phyloP scores from a whole-genome alignment of 1,140 invertebrate species.

The Chironomus striatipennis region DNA sequence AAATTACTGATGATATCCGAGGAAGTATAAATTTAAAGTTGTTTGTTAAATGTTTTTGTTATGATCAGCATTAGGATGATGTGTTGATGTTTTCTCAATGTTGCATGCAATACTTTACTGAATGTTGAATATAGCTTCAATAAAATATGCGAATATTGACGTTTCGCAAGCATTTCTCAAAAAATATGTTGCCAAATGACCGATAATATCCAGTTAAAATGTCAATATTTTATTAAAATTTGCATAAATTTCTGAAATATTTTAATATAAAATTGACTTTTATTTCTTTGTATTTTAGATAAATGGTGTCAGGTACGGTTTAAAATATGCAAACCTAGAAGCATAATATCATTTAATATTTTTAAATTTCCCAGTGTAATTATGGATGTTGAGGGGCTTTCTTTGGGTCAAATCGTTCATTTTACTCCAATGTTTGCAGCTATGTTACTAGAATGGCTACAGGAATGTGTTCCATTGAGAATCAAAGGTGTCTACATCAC shows the following conservation, averaged over 20 bases:
- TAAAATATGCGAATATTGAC: no score
- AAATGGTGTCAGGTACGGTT: not conserved
- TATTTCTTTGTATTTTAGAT: not conserved
- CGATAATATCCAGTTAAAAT: no score
- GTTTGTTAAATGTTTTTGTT: no score
- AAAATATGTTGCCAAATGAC: no score
- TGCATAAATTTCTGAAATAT: not conserved
- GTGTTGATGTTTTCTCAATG: no score
- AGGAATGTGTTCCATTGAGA: constrained; percentile 53
- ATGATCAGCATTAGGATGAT: no score
- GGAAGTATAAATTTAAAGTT: no score
- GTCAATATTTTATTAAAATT: not conserved
- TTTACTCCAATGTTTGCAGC: constrained; percentile 60
- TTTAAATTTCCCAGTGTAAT: constrained; percentile 45
- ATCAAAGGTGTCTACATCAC: constrained; percentile 65
- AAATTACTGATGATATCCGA: no score
- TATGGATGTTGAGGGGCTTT: constrained; percentile 58
- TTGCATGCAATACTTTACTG: no score
- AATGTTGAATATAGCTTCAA: no score
- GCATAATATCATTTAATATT: not conserved
- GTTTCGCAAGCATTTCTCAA: no score
- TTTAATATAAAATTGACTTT: no score
- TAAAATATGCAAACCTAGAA: not conserved
- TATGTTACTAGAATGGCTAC: constrained; percentile 54
- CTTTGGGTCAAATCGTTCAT: constrained; percentile 56